Evolutionary conservation across 2,888 invertebrate genomes (phyloP), one percentile per base, ranked within the genome.

Genomic region (Eledona agricola): DNA sequence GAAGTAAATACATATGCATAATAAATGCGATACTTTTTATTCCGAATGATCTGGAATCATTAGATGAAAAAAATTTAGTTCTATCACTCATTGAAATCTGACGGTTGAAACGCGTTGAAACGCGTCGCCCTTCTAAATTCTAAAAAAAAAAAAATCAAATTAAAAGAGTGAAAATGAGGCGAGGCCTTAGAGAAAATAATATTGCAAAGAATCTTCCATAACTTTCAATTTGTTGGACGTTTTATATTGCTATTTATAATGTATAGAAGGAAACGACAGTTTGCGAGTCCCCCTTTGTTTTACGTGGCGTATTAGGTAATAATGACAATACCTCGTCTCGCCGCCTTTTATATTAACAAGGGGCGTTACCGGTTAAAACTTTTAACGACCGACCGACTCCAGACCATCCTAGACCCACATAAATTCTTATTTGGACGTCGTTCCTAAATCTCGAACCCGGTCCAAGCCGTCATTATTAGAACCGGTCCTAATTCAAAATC

Each of bases 181-280:
- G 53, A 47, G 53, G 42, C 46, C 43, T 42, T 34, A 19, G 37
- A 52, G 46, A 31, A 40, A 20, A 37, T 42, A 32, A 54, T 38
- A 46, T 49, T 35, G 38, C 50, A 4, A 38, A 45, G 54, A 37
- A 45, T 51, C 35, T 35, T 45, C 38, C 55, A 55, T 55, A 55
- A 55, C 51, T 55, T 55, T 55, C 55, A 55, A 55, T 55, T 55
- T 55, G 17, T 28, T 20, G 20, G 50, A 50, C 50, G 32, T 28
- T 51, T 51, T 55, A 50, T 55, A 55, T 55, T 51, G 55, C 50
- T 50, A 55, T 55, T 50, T 55, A 50, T 51, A 55, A 50, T 50
- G 46, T 51, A 55, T 50, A 55, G 51, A 38, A 45, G 19, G 55
- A 55, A 51, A 28, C 37, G 55, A 55, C 55, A 55, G 50, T 55